Evolutionary conservation across 2,888 invertebrate species (phyloP).

Genomic region (Calameuta filiformis): DNA sequence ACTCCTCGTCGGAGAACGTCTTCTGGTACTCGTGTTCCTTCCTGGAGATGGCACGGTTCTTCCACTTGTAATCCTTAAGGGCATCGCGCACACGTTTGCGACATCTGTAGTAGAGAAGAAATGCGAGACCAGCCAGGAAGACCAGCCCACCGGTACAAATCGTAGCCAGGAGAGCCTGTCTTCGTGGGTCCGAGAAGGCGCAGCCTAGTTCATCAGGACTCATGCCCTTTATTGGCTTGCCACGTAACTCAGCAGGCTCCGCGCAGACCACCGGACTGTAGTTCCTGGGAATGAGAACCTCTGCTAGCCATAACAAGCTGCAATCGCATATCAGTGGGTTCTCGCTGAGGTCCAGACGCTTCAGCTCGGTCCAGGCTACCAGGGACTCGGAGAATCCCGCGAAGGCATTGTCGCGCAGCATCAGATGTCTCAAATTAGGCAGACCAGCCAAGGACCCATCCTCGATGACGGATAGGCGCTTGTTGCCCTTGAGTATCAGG

Average conservation of each 20-base stretch:
- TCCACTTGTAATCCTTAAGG: slow-evolving; percentile 85
- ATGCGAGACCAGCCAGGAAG: slow-evolving; percentile 76
- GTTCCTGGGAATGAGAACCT: slow-evolving; percentile 76
- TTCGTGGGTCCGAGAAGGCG: slow-evolving; percentile 80
- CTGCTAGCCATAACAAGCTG: slow-evolving; percentile 82
- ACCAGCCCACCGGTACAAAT: slow-evolving; percentile 81
- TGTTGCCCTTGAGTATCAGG: slow-evolving; percentile 81
- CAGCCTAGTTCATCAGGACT: slow-evolving; percentile 85
- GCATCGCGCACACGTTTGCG: slow-evolving; percentile 84
- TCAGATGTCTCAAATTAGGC: slow-evolving; percentile 81
- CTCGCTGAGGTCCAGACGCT: slow-evolving; percentile 81
- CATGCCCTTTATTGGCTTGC: slow-evolving; percentile 72
- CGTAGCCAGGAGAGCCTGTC: slow-evolving; percentile 83
- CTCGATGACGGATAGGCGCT: slow-evolving; percentile 77
- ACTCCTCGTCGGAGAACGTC: slow-evolving; percentile 89
- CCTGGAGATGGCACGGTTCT: slow-evolving; percentile 76
- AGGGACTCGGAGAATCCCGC: slow-evolving; percentile 81
- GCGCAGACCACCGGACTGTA: slow-evolving; percentile 79
- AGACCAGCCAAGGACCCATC: slow-evolving; percentile 82
- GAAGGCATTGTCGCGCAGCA: slow-evolving; percentile 83
- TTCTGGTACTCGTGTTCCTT: slow-evolving; percentile 92
- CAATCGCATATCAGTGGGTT: slow-evolving; percentile 88
- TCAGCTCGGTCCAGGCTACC: slow-evolving; percentile 82
- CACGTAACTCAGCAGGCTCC: slow-evolving; percentile 78
- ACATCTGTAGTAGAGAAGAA: slow-evolving; percentile 80